These are phyloP conservation scores for Tokudaia muenninki DNA, from an alignment of 2,797 vertebrate species.

Conservation along the genomic window DNA sequence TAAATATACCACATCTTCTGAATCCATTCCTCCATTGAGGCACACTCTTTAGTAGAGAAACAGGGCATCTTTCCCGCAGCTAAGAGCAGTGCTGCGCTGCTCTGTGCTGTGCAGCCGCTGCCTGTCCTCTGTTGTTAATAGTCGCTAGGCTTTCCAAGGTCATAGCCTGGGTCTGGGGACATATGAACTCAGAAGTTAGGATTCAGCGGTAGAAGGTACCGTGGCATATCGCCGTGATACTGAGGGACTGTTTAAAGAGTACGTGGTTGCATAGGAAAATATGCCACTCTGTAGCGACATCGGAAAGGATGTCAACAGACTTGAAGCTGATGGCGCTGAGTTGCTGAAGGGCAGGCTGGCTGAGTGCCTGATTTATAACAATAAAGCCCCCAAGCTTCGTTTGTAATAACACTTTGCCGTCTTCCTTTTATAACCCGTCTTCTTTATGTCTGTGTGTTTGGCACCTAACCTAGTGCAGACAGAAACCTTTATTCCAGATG, in stretches of 20 bases:
- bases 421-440: background rate
- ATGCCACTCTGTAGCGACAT: background rate
- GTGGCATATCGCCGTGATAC: background rate
- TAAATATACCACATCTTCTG: no score
- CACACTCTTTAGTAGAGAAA: constrained; percentile 26
- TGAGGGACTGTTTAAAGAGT: background rate
- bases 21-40: no score
- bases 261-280: background rate
- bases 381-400: background rate
- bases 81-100: background rate
- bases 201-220: background rate
- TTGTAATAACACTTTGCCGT: background rate
- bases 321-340: background rate
- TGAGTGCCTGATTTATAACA: background rate
- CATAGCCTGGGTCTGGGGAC: background rate
- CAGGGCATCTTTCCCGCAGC: background rate
- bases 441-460: background rate
- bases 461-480: background rate
- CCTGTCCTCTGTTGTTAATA: background rate
- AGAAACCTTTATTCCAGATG: background rate
- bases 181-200: background rate
- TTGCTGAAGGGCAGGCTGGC: background rate
- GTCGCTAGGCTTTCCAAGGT: background rate
- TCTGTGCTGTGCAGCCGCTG: background rate
- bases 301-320: background rate